phyloP scores from a whole-genome alignment of 2,797 vertebrate genomes.

The Thunnus albacares region DNA sequence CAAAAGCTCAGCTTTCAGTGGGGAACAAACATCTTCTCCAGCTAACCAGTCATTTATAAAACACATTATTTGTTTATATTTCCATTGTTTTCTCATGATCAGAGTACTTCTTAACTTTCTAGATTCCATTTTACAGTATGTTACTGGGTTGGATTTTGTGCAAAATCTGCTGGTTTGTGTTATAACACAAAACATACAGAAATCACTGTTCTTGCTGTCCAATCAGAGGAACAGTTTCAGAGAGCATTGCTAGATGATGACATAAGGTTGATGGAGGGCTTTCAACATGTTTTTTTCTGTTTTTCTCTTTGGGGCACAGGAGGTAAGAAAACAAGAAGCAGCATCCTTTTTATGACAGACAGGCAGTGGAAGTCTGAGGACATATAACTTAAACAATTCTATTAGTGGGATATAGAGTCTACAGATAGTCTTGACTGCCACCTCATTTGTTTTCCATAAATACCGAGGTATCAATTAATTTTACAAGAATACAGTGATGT shows the following conservation, averaged over 20 bases:
- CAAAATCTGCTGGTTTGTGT: constrained; percentile 9
- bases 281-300: background rate
- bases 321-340: background rate
- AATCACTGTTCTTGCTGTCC: background rate
- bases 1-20: background rate
- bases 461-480: background rate
- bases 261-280: constrained; percentile 13
- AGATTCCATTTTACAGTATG: constrained; percentile 1
- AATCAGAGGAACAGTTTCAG: constrained; percentile 8
- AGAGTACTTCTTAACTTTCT: background rate
- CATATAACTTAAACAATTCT: background rate
- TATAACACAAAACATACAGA: background rate
- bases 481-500: background rate
- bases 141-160: background rate
- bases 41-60: background rate
- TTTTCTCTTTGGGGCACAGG: constrained; percentile 9
- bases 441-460: constrained; percentile 15
- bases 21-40: background rate
- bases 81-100: background rate
- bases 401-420: background rate
- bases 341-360: constrained; percentile 23
- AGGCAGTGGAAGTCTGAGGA: background rate
- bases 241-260: constrained; percentile 5
- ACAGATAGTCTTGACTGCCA: background rate
- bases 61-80: background rate